A percentile compares a stretch with the other conserved stretches of the same genome.
Conservation (phyloP, 2,113 vertebrate species). For the Corythornis vintsioides region DNA sequence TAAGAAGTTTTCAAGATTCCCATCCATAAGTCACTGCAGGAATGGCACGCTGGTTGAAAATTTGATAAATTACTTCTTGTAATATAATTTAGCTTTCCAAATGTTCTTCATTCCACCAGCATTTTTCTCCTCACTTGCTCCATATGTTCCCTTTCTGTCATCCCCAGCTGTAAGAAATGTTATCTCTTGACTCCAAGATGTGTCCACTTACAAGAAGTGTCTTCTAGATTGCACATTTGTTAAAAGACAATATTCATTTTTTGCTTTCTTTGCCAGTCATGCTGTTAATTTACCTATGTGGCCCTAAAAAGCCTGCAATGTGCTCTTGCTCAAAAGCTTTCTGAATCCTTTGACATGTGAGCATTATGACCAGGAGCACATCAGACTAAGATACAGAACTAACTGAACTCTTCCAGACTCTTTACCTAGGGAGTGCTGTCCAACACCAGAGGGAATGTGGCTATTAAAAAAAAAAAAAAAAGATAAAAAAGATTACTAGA, state of each 20-base stretch:
- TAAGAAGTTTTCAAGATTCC: background rate
- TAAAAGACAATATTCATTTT: background rate
- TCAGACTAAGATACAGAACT: too few species aligned
- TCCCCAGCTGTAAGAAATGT: constrained; percentile 14
- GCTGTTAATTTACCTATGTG: background rate
- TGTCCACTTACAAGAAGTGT: background rate
- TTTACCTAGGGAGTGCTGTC: too few species aligned
- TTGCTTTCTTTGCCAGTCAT: background rate
- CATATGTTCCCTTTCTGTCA: constrained; percentile 49
- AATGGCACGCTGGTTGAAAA: background rate
- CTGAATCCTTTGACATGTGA: too few species aligned
- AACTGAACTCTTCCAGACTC: too few species aligned
- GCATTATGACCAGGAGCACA: too few species aligned
- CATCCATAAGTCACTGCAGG: background rate
- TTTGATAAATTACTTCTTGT: constrained; percentile 37
- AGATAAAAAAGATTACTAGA: too few species aligned
- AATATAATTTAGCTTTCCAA: constrained; percentile 29
- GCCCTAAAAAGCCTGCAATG: too few species aligned
- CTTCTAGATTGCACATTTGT: background rate
- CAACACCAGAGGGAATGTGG: too few species aligned
- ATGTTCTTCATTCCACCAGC: background rate
- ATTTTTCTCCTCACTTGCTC: constrained; percentile 7
- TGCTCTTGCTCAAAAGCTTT: too few species aligned
- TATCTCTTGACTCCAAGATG: background rate
- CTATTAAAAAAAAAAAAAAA: too few species aligned